A percentile compares a stretch with the other conserved stretches of the same genome.
Evolutionary conservation across 2,113 vertebrate species (phyloP).

Genomic region (Halcyon senegalensis): DNA sequence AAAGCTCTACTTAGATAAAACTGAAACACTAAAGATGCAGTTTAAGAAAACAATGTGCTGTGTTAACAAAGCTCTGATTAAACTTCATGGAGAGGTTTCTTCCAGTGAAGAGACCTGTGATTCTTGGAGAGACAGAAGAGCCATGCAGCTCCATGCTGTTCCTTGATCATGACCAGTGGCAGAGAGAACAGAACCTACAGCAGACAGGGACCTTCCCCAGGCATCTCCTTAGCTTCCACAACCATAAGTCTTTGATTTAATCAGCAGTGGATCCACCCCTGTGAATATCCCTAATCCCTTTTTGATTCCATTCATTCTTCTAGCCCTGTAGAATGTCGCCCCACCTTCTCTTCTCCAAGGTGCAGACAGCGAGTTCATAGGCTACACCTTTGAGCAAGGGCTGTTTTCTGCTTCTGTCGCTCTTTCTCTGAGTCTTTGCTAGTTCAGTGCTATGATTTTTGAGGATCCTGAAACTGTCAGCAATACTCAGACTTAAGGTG

Average conservation of each 20-base stretch:
- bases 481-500: neutral
- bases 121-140: neutral
- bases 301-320: neutral
- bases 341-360: neutral
- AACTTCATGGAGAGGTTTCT: neutral
- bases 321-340: neutral
- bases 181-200: neutral
- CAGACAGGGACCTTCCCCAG: neutral
- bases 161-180: neutral
- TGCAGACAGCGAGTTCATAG: rapidly evolving
- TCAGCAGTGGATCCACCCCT: neutral
- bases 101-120: neutral
- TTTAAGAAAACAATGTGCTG: neutral
- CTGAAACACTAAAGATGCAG: neutral
- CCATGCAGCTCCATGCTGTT: rapidly evolving
- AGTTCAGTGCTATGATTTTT: neutral
- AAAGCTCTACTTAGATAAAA: neutral
- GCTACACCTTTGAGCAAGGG: neutral
- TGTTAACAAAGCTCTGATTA: neutral
- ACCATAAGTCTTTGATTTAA: neutral
- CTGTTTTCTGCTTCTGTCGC: neutral
- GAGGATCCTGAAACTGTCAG: neutral
- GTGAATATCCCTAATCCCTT: neutral
- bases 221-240: neutral
- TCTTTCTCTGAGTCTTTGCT: neutral